Evolutionary conservation across 1,140 invertebrate species (phyloP).

Genomic region (Drosophila mayri): DNA sequence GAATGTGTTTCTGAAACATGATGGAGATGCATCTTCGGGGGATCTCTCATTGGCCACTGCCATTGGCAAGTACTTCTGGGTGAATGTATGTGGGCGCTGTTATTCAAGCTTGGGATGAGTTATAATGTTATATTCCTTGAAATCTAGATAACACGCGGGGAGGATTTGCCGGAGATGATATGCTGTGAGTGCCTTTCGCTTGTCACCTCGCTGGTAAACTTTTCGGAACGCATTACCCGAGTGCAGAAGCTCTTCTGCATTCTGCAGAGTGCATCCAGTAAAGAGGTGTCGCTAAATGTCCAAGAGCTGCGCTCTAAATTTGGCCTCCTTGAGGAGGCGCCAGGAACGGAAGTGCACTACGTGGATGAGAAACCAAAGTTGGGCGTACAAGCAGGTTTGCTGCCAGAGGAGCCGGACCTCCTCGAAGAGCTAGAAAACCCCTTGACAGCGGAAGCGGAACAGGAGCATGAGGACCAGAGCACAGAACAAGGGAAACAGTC

Average conservation of each 20-base stretch:
- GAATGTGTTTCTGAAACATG: slow-evolving; percentile 68
- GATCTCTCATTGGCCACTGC: slow-evolving; percentile 63
- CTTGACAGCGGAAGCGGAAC: slow-evolving; percentile 27
- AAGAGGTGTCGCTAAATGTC: slow-evolving; percentile 38
- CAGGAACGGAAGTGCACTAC: slow-evolving; percentile 63
- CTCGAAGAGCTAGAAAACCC: slow-evolving; percentile 62
- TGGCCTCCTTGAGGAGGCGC: slow-evolving; percentile 48
- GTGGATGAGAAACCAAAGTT: slow-evolving; percentile 67
- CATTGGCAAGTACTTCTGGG: slow-evolving; percentile 75
- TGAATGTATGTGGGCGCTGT: slow-evolving; percentile 57
- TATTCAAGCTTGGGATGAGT: not conserved
- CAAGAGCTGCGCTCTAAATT: slow-evolving; percentile 52
- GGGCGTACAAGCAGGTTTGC: slow-evolving; percentile 18
- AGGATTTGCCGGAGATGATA: slow-evolving; percentile 67
- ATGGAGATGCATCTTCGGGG: slow-evolving; percentile 15
- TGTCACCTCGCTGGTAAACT: slow-evolving; percentile 67
- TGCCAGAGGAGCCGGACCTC: slow-evolving; percentile 48
- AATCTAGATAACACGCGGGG: slow-evolving; percentile 57
- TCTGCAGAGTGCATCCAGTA: slow-evolving; percentile 32
- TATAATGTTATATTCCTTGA: not conserved
- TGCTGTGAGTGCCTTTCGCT: slow-evolving; percentile 70
- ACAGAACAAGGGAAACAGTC: not conserved
- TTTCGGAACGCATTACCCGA: slow-evolving; percentile 65
- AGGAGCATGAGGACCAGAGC: slow-evolving; percentile 1
- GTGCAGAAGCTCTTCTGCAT: slow-evolving; percentile 72